Conservation (phyloP, 2,888 invertebrate genomes). For the Diadegma fenestrale region DNA sequence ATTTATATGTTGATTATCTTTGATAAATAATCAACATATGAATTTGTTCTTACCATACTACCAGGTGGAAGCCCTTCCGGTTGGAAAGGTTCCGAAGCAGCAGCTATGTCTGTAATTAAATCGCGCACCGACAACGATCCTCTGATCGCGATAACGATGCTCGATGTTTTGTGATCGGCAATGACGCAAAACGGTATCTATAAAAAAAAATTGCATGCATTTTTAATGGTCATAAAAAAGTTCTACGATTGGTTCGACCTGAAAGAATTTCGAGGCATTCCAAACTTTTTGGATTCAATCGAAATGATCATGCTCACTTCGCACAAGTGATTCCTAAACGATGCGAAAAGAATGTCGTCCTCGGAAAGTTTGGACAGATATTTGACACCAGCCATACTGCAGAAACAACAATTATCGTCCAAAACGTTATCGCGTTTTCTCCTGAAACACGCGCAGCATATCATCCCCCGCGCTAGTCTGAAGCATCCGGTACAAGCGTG, state of each 20-base stretch:
- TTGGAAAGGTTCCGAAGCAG: constrained; percentile 91
- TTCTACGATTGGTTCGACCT: background rate
- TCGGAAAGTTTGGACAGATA: constrained; percentile 91
- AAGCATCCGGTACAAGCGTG: constrained; percentile 92
- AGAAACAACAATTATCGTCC: constrained; percentile 96
- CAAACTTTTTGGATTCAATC: background rate
- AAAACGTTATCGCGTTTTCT: constrained; percentile 88
- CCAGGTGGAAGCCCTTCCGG: constrained; percentile 89
- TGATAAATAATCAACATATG: too few species aligned
- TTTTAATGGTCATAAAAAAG: background rate
- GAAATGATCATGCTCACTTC: constrained; percentile 86
- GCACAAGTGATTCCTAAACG: constrained; percentile 94
- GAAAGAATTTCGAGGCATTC: too few species aligned
- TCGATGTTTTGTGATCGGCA: constrained; percentile 92
- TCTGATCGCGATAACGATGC: constrained; percentile 93
- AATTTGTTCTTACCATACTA: constrained; percentile 86
- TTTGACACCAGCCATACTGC: constrained; percentile 94
- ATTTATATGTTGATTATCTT: too few species aligned
- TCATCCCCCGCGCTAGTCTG: constrained; percentile 89
- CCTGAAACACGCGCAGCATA: constrained; percentile 90
- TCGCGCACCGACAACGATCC: constrained; percentile 95
- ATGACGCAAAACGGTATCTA: constrained; percentile 95
- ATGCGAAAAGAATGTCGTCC: constrained; percentile 94
- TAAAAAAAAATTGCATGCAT: constrained; percentile 48
- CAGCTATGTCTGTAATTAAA: constrained; percentile 93